Evolutionary conservation across 2,888 invertebrate genomes (phyloP), one percentile per base, ranked within the genome.

Genomic region (Drosophila prostipennis): DNA sequence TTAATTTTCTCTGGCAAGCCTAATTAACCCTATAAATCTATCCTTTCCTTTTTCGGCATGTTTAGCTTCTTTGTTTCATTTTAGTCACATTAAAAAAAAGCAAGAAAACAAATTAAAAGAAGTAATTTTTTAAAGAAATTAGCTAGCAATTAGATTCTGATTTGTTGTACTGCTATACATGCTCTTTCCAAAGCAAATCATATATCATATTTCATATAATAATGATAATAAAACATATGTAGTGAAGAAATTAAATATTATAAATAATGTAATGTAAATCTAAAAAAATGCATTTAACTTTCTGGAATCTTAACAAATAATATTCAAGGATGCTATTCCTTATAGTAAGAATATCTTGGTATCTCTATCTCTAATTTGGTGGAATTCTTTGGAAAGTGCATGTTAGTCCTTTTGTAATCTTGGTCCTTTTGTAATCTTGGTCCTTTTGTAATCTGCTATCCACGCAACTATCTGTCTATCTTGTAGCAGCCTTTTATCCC

Each of bases 41-140:
- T 64, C 7, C 13, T 29, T 42, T 7, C 23, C 6, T 16, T 19
- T 26, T 63, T 34, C 34, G 51, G 64, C 64, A 65, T 65, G 64
- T 32, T 14, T 26, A 23, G 37, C 23, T n/a, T 37, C 45, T n/a
- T 37, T 6, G 10, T n/a, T 32, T 43, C 8, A 8, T 52, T 49
- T 19, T n/a, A 11, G n/a, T 64, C 49, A 65, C 26, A 26, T 5
- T 26, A 6, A 26, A 26, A 6, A 26, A 3, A 36, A 34, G 19
- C 19, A 3, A 19, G 19, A 19, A 3, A 19, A 19, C 19, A 19
- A 3, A 19, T 19, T 3, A 19, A 19, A 19, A 19, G 19, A 29
- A 26, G 11, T 34, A 36, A 14, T 32, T 11, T 11, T 10, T 26
- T 5, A 10, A 14, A 23, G 16, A 2, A 10, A 40, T n/a, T 40